Evolutionary conservation across 2,888 invertebrate genomes (phyloP), one percentile per base, ranked within the genome.

Genomic region (Tetramorium bicarinatum): DNA sequence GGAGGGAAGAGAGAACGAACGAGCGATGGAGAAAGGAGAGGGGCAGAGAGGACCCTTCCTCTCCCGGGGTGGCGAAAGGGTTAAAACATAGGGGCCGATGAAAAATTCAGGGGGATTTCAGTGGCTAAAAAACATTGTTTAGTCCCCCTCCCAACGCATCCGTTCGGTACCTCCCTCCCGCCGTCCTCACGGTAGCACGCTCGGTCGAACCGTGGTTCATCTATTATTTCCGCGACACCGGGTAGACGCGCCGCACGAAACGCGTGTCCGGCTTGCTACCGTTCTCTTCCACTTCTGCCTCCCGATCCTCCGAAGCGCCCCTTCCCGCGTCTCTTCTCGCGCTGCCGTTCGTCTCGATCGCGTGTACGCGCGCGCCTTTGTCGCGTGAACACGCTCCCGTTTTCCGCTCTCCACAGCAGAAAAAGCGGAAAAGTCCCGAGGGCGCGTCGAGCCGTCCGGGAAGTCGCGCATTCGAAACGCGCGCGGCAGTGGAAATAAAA

Each of bases 91-190:
- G 92, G 89, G 88, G 88, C 87, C 84, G 82, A 92, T 91, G 87
- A 94, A 94, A 93, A 91, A 93, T 93, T 92, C 93, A 93, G 72
- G 87, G 87, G 90, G 92, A 91, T 93, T 93, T 93, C 91, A 90
- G 90, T 89, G 90, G 91, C 92, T 92, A 92, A 93, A 92, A 93
- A 93, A 93, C 93, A 92, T 92, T 93, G 93, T 93, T 93, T 92
- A 91, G 88, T 85, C 85, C 88, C 89, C 85, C 59, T 38, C 44
- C 83, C 41, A 6, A 41, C 79, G 38, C 79, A 47, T 47, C 25
- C 82, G 49, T 61, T 61, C 34, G 8, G 18, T 13, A 49, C 15
- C 52, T 21, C 79, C 21, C 47, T 49, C 59, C 13, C n/a, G 15
- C 18, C 18, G 25, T 64, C 61, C 64, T 71, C 87, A 75, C 86